phyloP scores from a whole-genome alignment of 2,888 invertebrate species.

The Coenonympha arcania region DNA sequence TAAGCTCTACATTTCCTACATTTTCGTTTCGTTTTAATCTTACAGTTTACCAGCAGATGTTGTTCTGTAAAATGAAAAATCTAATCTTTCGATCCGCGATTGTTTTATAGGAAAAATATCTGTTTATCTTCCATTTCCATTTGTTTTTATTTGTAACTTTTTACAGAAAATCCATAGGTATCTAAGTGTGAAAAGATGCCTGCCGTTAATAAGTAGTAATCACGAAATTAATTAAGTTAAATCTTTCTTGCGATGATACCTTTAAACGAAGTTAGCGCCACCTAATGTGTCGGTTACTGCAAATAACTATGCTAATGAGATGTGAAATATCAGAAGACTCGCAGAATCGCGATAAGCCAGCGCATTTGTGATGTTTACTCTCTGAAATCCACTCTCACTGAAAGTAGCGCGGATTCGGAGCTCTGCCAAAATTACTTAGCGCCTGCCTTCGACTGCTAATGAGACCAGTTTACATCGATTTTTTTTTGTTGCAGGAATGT shows the following conservation, averaged over 20 bases:
- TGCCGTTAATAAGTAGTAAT: too few relatives aligned
- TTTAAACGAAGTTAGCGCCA: conserved; percentile 7
- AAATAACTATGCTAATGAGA: conserved; percentile 29
- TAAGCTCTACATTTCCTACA: too few relatives aligned
- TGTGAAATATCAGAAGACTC: conserved; percentile 23
- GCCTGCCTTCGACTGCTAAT: conserved; percentile 23
- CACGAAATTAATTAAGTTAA: not conserved
- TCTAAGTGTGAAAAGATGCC: too few relatives aligned
- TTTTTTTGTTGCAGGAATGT: not conserved
- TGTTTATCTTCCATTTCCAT: too few relatives aligned
- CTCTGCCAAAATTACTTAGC: conserved; percentile 28
- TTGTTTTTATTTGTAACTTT: too few relatives aligned
- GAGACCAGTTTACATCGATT: conserved; percentile 14
- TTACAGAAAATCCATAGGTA: too few relatives aligned
- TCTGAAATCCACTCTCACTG: conserved; percentile 25
- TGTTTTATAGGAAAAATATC: too few relatives aligned
- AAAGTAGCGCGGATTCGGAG: conserved; percentile 28
- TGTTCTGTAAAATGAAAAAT: too few relatives aligned
- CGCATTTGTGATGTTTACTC: conserved; percentile 25
- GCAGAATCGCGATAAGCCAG: conserved; percentile 23
- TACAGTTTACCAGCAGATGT: too few relatives aligned
- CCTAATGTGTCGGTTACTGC: conserved; percentile 13
- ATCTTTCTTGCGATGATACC: conserved; percentile 2
- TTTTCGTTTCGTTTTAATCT: too few relatives aligned
- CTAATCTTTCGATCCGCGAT: too few relatives aligned